Base-by-base conservation (phyloP, 2,113 vertebrate species). In the Elephantulus edwardii region DNA sequence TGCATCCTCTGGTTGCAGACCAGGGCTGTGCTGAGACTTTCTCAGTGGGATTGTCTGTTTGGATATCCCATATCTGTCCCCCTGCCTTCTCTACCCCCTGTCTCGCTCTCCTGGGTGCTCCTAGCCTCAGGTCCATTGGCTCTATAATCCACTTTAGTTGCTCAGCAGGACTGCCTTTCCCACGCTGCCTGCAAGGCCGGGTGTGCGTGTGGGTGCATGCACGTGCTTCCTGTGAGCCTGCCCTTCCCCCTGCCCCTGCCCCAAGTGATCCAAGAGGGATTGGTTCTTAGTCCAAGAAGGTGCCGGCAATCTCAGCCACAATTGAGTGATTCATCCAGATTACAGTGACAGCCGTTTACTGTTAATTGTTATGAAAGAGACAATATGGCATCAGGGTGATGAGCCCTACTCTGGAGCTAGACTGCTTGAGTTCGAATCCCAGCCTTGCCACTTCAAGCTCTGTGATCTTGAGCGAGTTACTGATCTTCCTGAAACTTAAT, bases 251-350 rank as follows among this genome's bases (percentile, higher is more conserved):
- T 26, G 1, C 26, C 5, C 6, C 71, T 28, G 74, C 46, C 42
- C 38, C 40, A 22, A 5, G 42, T 68, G 26, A 66, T 84, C 48
- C 70, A 50, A 70, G 68, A 84, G 28, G 76, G 60, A 83, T 28
- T 80, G 52, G 81, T 42, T 86, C 87, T 76, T 70, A n/a, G 75
- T 78, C 70, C 64, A 35, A 3, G 42, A 80, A 90, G 86, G 86
- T 77, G 64, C 92, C 85, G 44, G 58, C 11, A 28, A 38, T 44
- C 85, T 46, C n/a, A n/a, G 22, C 50, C 81, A 75, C 78, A 28
- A 30, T 11, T 4, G 24, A 40, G n/a, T 85, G 90, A 91, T 48
- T 92, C 84, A 81, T 6, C 3, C 24, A 38, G 54, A 35, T 72
- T 22, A 40, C 26, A 58, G 42, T 66, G 35, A 12, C 46, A 68